Conservation (phyloP, 1,140 invertebrate genomes). For the Drosophila sulfurigaster region DNA sequence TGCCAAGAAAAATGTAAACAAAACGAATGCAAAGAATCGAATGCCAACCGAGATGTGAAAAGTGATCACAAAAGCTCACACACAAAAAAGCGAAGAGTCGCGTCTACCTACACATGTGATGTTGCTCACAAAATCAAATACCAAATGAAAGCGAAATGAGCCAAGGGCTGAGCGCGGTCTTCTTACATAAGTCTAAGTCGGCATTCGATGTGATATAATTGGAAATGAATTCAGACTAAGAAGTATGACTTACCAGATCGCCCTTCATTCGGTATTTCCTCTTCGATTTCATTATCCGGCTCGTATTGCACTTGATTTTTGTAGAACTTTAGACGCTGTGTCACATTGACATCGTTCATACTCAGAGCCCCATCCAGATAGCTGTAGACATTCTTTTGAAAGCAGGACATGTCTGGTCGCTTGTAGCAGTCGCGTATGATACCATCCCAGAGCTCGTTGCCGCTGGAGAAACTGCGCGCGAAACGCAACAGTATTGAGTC, state of each 20-base stretch:
- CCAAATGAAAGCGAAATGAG: conserved; percentile 46
- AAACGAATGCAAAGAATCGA: conserved; percentile 74
- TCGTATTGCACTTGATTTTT: conserved; percentile 88
- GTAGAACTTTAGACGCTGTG: conserved; percentile 89
- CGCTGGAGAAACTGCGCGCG: conserved; percentile 85
- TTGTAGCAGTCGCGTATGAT: conserved; percentile 89
- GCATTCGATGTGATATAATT: conserved; percentile 13
- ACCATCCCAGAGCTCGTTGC: conserved; percentile 89
- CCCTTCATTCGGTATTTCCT: conserved; percentile 40
- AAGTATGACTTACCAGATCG: conserved; percentile 61
- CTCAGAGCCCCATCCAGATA: conserved; percentile 89
- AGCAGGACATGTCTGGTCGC: conserved; percentile 89
- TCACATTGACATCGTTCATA: conserved; percentile 88
- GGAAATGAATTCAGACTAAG: background rate
- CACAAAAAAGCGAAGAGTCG: conserved; percentile 10
- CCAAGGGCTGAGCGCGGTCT: conserved; percentile 20
- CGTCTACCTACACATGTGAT: conserved; percentile 18
- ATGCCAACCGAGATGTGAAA: conserved; percentile 57
- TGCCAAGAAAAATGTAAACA: conserved; percentile 72
- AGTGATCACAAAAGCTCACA: conserved; percentile 45
- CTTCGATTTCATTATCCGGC: conserved; percentile 75
- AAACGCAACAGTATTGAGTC: conserved; percentile 72
- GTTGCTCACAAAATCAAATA: conserved; percentile 39
- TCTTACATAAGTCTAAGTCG: conserved; percentile 44
- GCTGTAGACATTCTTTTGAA: conserved; percentile 90